A percentile compares a stretch with the other conserved stretches of the same genome.
phyloP scores from a whole-genome alignment of 2,888 invertebrate species.

The Apeira syringaria region DNA sequence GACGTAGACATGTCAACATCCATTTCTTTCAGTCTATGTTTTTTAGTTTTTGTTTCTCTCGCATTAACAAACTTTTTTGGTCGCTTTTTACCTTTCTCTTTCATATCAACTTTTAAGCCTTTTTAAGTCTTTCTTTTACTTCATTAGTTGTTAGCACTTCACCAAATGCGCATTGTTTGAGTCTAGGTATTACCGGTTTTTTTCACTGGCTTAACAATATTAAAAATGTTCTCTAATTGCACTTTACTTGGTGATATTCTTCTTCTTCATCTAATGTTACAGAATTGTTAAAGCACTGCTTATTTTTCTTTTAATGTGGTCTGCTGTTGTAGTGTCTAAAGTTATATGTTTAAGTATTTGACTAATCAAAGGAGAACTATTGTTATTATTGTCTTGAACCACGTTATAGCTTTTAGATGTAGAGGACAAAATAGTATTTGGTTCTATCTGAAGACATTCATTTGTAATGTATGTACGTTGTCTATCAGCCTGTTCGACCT shows the following conservation, averaged over 20 bases:
- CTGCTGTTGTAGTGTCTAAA: conserved; percentile 6
- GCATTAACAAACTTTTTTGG: too few species aligned
- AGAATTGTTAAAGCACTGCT: conserved; percentile 6
- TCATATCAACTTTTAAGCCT: neutral
- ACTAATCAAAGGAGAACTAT: conserved; percentile 4
- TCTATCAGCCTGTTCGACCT: conserved; percentile 6
- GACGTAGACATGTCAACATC: conserved; percentile 4
- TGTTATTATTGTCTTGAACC: conserved; percentile 7
- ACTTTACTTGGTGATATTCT: too few species aligned
- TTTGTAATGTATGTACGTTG: conserved; percentile 6
- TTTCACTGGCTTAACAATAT: conserved; percentile 6
- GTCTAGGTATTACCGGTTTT: conserved; percentile 7
- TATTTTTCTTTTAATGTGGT: conserved; percentile 7
- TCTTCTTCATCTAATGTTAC: neutral
- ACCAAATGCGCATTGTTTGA: conserved; percentile 6
- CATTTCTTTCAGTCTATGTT: neutral
- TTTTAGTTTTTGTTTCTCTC: too few species aligned
- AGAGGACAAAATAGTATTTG: conserved; percentile 6
- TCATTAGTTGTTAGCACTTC: conserved; percentile 6
- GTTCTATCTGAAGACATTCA: conserved; percentile 7
- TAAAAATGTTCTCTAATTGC: too few species aligned
- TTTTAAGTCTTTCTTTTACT: conserved; percentile 7
- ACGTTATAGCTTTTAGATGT: conserved; percentile 5
- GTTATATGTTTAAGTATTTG: conserved; percentile 7
- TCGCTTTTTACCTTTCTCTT: too few species aligned